Conservation (phyloP, 2,113 vertebrate species). For the Pogona vitticeps region DNA sequence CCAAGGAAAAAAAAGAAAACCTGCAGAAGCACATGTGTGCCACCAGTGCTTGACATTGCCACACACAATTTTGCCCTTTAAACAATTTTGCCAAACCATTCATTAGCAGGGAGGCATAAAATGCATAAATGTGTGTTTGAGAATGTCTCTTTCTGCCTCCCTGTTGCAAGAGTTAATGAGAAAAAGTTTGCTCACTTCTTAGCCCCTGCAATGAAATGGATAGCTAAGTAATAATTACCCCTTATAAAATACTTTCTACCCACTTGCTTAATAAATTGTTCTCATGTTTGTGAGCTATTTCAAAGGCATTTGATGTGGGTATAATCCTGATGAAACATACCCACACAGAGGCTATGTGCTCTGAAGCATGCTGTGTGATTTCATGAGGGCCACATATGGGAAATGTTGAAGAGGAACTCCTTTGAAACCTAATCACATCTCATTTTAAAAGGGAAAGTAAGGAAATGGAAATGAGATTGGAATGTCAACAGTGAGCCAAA, state of each 20-base stretch:
- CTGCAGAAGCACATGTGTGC: not conserved
- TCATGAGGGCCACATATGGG: constrained; percentile 6
- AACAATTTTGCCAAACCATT: not conserved
- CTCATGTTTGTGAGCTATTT: constrained; percentile 10
- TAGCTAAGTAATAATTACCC: not conserved
- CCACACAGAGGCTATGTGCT: not conserved
- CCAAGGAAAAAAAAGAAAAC: no score
- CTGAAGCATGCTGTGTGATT: constrained; percentile 16
- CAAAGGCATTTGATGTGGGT: not conserved
- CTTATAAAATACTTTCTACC: not conserved
- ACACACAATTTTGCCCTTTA: not conserved
- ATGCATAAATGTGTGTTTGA: not conserved
- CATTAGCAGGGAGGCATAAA: not conserved
- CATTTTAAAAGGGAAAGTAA: constrained; percentile 30
- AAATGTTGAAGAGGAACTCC: constrained; percentile 32
- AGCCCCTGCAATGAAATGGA: constrained; percentile 12
- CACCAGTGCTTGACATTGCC: not conserved
- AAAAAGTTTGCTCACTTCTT: not conserved
- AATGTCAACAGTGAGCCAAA: constrained; percentile 37
- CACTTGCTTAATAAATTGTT: not conserved
- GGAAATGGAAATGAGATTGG: constrained; percentile 35
- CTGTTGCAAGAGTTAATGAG: not conserved
- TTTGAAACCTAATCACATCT: constrained; percentile 40
- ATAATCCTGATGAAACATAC: not conserved
- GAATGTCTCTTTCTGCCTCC: not conserved